Base-by-base conservation (phyloP, 2,888 invertebrate genomes). In the Tetramorium bicarinatum region DNA sequence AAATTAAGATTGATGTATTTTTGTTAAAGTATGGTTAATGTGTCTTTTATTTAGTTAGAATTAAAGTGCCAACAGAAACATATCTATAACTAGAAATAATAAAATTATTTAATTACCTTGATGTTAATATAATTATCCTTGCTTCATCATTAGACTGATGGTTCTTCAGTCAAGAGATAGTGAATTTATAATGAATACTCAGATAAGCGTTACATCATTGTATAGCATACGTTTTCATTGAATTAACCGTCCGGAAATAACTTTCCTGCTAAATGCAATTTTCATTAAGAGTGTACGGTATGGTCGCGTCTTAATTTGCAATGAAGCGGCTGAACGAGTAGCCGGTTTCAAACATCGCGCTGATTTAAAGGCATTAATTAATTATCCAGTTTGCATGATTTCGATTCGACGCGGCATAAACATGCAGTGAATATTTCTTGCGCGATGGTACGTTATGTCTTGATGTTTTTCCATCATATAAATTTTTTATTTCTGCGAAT, bases 371-470 rank as follows among this genome's bases (percentile, higher is more conserved):
- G 62, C 75, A 87, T 90, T 91, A 92, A 92, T 93, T 92, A 93
- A 93, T 91, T 91, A 90, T 92, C 91, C 89, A 91, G 89, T 87
- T 87, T 89, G 90, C 88, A 84, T 87, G 91, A 87, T 89, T 84
- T 81, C 87, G 86, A 92, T 90, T 89, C 87, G 88, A 89, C 85
- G 83, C 81, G 85, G 74, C 61, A 69, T 83, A 69, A 87, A 79
- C 69, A 72, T 56, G 74, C 59, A 82, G 86, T 83, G 85, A 83
- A 84, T 82, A 83, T 85, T 74, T 74, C 72, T 85, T 72, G 61
- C 76, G 75, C 21, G 25, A 77, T 34, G 64, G 49, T 61, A 52
- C 38, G 49, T n/a, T 56, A 61, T 61, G 11, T 64, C 64, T 81
- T 66, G 56, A 76, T 82, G 61, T 76, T 85, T 62, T 84, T 62